Evolutionary conservation across 2,113 vertebrate genomes (phyloP), one percentile per base, ranked within the genome.

Genomic region (Laticauda colubrina): DNA sequence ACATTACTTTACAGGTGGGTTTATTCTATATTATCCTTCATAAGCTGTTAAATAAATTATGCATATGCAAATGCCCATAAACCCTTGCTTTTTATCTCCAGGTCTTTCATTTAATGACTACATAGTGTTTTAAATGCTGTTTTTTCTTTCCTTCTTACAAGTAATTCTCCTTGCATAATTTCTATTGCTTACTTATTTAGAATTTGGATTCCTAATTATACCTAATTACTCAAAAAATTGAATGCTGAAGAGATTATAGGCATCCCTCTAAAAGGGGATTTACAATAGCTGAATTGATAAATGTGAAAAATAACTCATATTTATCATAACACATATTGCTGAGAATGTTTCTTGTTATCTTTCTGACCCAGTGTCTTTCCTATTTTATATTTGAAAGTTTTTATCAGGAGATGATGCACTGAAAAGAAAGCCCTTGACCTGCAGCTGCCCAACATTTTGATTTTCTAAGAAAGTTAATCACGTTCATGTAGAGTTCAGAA

Each of bases 1-100:
- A 99, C 95, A 99, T 99, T 97, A 99, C 99, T 0, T 93, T 99
- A 59, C 99, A 99, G 98, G 99, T 99, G 93, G 2, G 94, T 75
- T 43, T 34, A 5, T 90, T 0, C 0, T 4, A 0, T 7, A 0
- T 12, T 21, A 9, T 12, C 2, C 21, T 90, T 86, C 21, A 20
- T 4, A 90, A 1, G 15, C 1, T 51, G 5, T 21, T 10, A 7
- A 55, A 23, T 24, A 10, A 2, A 48, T 20, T 85, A 24, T 59
- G 43, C 1, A 14, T 39, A 2, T 0, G 0, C 88, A 8, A 0
- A 0, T 94, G 48, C 1, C 81, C 92, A n/a, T 75, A 11, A 48
- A n/a, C 14, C 3, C 3, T 59, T 89, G 5, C 53, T 18, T 12
- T 90, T 24, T 85, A 4, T 55, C 39, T 64, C 43, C 21, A 61